Evolutionary conservation across 1,140 invertebrate species (phyloP).

Genomic region (Homarus americanus): DNA sequence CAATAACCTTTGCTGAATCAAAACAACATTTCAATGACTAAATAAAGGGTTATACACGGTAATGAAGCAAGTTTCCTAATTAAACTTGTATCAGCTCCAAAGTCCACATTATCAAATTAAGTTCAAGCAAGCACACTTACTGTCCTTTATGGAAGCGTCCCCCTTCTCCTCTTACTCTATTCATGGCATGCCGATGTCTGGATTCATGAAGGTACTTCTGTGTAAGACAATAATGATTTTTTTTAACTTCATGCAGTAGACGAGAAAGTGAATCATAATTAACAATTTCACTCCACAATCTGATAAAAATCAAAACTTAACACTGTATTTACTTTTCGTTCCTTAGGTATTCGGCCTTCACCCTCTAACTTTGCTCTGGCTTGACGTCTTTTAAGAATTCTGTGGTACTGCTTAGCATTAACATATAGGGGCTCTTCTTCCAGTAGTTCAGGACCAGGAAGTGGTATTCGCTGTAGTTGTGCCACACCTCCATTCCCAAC

Average conservation of each 20-base stretch:
- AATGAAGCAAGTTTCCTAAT: too few species aligned
- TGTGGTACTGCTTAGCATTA: conserved; percentile 98
- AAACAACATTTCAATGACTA: too few species aligned
- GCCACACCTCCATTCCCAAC: conserved; percentile 78
- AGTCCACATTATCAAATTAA: not conserved
- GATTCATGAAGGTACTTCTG: conserved; percentile 99
- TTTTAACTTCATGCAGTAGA: too few species aligned
- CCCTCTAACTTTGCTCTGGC: conserved; percentile 94
- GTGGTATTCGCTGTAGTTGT: conserved; percentile 84
- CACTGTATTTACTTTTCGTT: conserved; percentile 81
- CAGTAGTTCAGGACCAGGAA: conserved; percentile 85
- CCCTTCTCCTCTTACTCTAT: conserved; percentile 96
- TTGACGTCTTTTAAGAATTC: conserved; percentile 93
- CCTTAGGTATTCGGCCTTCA: conserved; percentile 96
- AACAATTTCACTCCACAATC: too few species aligned
- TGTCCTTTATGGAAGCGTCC: conserved; percentile 86
- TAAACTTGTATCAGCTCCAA: too few species aligned
- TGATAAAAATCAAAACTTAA: too few species aligned
- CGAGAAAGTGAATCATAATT: too few species aligned
- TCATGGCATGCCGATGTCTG: conserved; percentile 98
- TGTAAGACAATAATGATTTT: conserved; percentile 76
- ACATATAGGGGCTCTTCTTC: conserved; percentile 98
- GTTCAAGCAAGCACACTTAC: conserved; percentile 27
- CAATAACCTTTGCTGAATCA: too few species aligned
- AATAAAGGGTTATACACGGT: too few species aligned